Base-by-base conservation (phyloP, 1,140 invertebrate genomes). In the Aleiodes sp. region DNA sequence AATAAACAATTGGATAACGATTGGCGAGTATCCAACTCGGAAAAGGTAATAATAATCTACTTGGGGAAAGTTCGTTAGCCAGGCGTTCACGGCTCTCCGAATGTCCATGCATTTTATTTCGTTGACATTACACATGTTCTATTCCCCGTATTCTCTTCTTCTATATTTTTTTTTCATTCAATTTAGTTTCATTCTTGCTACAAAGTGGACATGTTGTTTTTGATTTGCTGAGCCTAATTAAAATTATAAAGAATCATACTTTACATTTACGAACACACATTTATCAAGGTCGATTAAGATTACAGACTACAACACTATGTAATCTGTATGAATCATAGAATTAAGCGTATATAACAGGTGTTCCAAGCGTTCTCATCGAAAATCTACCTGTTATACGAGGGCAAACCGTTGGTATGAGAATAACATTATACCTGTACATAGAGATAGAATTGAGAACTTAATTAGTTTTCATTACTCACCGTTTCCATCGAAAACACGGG, bases 401-500 rank as follows among this genome's bases (percentile, higher is more conserved):
- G 10, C 1, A 52, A 52, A 24, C 7, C 16, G 19, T 9, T 12
- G 16, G 26, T 52, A 24, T 52, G 16, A 12, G n/a, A n/a, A n/a
- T n/a, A n/a, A n/a, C n/a, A n/a, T n/a, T n/a, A n/a, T n/a, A n/a
- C n/a, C n/a, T n/a, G n/a, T n/a, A n/a, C n/a, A n/a, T n/a, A n/a
- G n/a, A n/a, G n/a, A 52, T 21, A 52, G 46, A 52, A 41, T 35
- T 26, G 29, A 60, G 14, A 65, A 71, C 67, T 35, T 10, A 62
- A 65, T 63, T 71, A 62, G 59, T 63, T 21, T 24, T 16, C 37
- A 21, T 65, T 59, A 71, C 75, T 79, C 61, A 80, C 79, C 79
- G 75, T 80, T 80, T 80, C 79, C 79, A 62, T 80, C 79, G 70
- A 80, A 80, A 79, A 80, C 76, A 69, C 77, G 77, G 72, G 78